phyloP scores from a whole-genome alignment of 2,888 invertebrate species.

The Drosophila pegasa region DNA sequence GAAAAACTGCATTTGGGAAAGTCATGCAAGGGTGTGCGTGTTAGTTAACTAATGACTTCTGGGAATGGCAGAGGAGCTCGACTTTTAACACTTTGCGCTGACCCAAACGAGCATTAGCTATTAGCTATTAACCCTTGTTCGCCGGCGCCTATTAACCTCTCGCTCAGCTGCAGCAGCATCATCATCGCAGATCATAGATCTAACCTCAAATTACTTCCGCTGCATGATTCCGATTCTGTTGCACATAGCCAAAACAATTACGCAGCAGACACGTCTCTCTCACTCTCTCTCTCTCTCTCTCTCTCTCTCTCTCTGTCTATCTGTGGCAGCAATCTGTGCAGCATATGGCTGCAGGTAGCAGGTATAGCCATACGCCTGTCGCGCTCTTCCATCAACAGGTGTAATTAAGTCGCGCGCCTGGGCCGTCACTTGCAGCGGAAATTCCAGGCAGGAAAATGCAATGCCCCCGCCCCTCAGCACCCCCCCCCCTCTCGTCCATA shows the following conservation, averaged over 20 bases:
- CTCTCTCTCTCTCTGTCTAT: slow-evolving; percentile 25
- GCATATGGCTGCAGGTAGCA: slow-evolving; percentile 4
- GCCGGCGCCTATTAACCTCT: slow-evolving; percentile 63
- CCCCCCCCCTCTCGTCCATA: slow-evolving; percentile 49
- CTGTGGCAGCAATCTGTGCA: slow-evolving; percentile 57
- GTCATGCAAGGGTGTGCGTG: slow-evolving; percentile 20
- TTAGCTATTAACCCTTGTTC: slow-evolving; percentile 67
- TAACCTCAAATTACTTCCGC: slow-evolving; percentile 81
- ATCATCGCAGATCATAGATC: slow-evolving; percentile 49
- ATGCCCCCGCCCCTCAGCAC: slow-evolving; percentile 23
- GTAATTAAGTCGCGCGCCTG: slow-evolving; percentile 66
- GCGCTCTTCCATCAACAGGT: slow-evolving; percentile 64
- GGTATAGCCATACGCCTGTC: slow-evolving; percentile 48
- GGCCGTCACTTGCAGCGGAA: slow-evolving; percentile 61
- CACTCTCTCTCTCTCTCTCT: slow-evolving; percentile 25
- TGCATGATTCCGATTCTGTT: slow-evolving; percentile 66
- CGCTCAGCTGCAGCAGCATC: slow-evolving; percentile 25
- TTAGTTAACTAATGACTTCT: slow-evolving; percentile 60
- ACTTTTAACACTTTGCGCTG: slow-evolving; percentile 62
- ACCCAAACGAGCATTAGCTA: slow-evolving; percentile 44
- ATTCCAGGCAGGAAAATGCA: slow-evolving; percentile 78
- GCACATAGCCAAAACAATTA: slow-evolving; percentile 65
- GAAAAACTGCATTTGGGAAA: slow-evolving; percentile 47
- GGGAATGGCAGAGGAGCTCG: slow-evolving; percentile 42
- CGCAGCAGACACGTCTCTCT: slow-evolving; percentile 34